Conservation (phyloP, 2,113 vertebrate genomes). For the Uropsilus gracilis region DNA sequence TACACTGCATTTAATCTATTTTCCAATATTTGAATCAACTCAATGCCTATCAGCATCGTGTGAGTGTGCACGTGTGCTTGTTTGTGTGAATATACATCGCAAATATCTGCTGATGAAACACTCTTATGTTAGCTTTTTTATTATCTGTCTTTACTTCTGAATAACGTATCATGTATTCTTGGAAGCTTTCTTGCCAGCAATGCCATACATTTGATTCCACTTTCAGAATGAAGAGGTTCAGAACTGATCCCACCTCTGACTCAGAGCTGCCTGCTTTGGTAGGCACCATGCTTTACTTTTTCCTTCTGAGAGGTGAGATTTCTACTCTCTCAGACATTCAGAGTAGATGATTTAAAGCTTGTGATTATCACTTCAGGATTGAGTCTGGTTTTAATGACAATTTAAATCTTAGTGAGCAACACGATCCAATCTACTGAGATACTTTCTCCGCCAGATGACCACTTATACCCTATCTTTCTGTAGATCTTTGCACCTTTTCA, state of each 20-base stretch:
- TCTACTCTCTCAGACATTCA: neutral
- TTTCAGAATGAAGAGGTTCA: neutral
- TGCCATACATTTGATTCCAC: neutral
- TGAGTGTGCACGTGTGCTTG: neutral
- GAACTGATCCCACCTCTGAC: too few relatives aligned
- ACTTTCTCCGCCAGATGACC: neutral
- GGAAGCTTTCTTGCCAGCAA: neutral
- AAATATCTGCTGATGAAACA: neutral
- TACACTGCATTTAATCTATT: neutral
- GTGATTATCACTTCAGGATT: conserved; percentile 39
- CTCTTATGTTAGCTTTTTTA: neutral
- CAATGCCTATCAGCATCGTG: neutral
- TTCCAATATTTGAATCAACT: neutral
- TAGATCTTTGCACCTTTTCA: conserved; percentile 52
- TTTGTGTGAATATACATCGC: neutral
- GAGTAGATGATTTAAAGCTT: neutral
- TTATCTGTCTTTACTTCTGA: neutral
- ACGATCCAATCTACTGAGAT: neutral
- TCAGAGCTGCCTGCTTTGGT: neutral
- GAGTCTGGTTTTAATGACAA: conserved; percentile 61
- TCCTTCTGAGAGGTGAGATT: neutral
- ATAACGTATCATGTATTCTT: neutral
- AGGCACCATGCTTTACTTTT: neutral
- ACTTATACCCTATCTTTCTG: conserved; percentile 21
- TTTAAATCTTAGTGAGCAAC: conserved; percentile 33